These are phyloP conservation scores for Chaetodon trifasciatus DNA, from an alignment of 2,797 vertebrate genomes.

Conservation along the genomic window DNA sequence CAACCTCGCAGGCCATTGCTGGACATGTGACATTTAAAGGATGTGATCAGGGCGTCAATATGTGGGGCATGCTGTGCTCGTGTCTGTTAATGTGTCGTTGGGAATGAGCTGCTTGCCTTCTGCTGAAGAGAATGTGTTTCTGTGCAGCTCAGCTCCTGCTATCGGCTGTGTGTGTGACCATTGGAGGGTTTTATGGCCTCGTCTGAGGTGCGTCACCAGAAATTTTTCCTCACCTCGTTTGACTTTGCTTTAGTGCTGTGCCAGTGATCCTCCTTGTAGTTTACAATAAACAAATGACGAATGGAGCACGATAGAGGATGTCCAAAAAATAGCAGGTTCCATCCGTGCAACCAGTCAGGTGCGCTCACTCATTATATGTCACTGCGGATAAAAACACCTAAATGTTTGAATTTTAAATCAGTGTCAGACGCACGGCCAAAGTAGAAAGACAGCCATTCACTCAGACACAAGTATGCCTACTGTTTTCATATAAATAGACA, in stretches of 20 bases:
- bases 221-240: constrained; percentile 32
- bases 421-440: constrained; percentile 13
- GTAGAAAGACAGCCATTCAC: constrained; percentile 13
- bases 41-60: constrained; percentile 57
- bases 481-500: constrained; percentile 53
- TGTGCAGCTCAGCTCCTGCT: constrained; percentile 31
- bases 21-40: constrained; percentile 64
- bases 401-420: constrained; percentile 22
- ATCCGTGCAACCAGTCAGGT: constrained; percentile 14
- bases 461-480: constrained; percentile 9
- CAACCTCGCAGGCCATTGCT: constrained; percentile 26
- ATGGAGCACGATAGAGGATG: constrained; percentile 2
- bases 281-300: constrained; percentile 22
- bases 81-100: constrained; percentile 31
- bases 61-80: constrained; percentile 30
- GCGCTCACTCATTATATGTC: constrained; percentile 1
- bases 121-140: constrained; percentile 24
- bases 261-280: constrained; percentile 12
- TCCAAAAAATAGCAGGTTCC: constrained; percentile 18
- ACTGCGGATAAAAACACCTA: constrained; percentile 13
- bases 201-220: constrained; percentile 8
- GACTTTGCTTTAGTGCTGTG: constrained; percentile 24
- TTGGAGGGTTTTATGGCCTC: neutral
- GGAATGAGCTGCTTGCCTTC: constrained; percentile 32
- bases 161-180: neutral